Evolutionary conservation across 37 sponge, comb jelly and placozoan genomes (phyloP).

Genomic region (Axinella damicornis): DNA sequence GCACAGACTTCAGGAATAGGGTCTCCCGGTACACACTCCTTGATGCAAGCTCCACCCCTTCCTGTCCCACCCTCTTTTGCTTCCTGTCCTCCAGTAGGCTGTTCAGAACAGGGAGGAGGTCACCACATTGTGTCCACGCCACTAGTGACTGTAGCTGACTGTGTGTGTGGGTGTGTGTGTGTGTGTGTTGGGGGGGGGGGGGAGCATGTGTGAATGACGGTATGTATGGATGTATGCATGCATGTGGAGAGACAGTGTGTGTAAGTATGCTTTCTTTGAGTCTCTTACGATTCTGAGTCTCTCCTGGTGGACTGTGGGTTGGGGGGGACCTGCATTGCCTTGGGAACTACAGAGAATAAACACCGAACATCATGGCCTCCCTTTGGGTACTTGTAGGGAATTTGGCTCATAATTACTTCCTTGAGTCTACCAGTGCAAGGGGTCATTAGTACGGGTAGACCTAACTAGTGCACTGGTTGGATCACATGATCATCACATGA

Average conservation of each 20-base stretch:
- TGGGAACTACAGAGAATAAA: slow-evolving; percentile 1
- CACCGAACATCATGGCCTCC: too few species aligned
- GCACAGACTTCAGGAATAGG: slow-evolving; percentile 49
- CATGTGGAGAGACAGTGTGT: neutral
- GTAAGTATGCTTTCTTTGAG: neutral
- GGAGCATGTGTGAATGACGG: too few species aligned
- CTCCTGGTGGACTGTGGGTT: slow-evolving; percentile 11
- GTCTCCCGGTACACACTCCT: slow-evolving; percentile 64
- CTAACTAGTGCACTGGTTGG: too few species aligned
- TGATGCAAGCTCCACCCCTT: neutral
- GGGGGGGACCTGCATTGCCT: neutral
- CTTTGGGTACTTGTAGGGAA: too few species aligned
- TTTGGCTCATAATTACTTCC: too few species aligned
- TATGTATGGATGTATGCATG: too few species aligned
- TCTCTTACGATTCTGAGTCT: slow-evolving; percentile 31
- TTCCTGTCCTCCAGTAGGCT: slow-evolving; percentile 52
- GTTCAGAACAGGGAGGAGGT: slow-evolving; percentile 34
- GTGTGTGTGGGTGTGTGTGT: too few species aligned
- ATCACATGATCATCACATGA: too few species aligned
- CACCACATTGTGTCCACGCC: slow-evolving; percentile 73
- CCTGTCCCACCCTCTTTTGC: neutral
- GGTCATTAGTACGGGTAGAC: too few species aligned
- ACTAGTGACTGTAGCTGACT: slow-evolving; percentile 77
- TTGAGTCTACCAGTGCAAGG: too few species aligned
- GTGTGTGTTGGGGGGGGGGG: neutral